These are phyloP conservation scores for Onychostruthus taczanowskii DNA, from an alignment of 2,113 vertebrate genomes.

Conservation along the genomic window DNA sequence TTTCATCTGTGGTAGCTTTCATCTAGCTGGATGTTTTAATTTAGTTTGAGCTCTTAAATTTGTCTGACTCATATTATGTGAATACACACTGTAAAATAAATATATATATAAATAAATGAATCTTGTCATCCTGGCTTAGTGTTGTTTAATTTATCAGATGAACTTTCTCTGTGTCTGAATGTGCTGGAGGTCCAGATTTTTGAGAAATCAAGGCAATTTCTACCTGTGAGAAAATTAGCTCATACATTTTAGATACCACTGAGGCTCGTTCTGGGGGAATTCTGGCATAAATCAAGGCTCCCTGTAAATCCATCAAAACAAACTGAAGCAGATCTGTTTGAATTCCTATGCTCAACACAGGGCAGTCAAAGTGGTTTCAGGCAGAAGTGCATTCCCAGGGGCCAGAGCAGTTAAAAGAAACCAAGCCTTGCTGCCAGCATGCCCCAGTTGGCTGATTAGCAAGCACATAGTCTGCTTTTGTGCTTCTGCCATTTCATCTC, in stretches of 20 bases:
- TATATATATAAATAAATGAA: neutral
- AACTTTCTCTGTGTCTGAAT: neutral
- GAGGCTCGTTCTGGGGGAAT: neutral
- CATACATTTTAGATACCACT: conserved; percentile 21
- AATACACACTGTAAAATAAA: neutral
- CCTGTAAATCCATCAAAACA: conserved; percentile 23
- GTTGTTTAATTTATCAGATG: conserved; percentile 3
- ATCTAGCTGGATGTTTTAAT: neutral
- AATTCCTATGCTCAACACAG: neutral
- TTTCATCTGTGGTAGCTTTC: neutral
- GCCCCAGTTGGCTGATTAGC: conserved; percentile 7
- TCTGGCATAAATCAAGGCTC: conserved; percentile 1
- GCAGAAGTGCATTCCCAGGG: conserved; percentile 1
- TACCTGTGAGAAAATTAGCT: conserved; percentile 53
- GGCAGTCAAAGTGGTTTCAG: conserved; percentile 31
- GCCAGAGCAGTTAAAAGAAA: neutral
- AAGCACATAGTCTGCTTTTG: neutral
- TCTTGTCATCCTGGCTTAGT: neutral
- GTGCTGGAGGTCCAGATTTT: neutral
- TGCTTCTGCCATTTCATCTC: conserved; percentile 9
- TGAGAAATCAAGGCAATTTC: conserved; percentile 24
- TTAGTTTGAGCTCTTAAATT: neutral
- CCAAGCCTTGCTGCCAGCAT: neutral
- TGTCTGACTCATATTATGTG: neutral
- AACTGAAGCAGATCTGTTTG: neutral